These are phyloP conservation scores for Tricholaema leucomelas DNA, from an alignment of 2,113 vertebrate genomes.

Conservation along the genomic window DNA sequence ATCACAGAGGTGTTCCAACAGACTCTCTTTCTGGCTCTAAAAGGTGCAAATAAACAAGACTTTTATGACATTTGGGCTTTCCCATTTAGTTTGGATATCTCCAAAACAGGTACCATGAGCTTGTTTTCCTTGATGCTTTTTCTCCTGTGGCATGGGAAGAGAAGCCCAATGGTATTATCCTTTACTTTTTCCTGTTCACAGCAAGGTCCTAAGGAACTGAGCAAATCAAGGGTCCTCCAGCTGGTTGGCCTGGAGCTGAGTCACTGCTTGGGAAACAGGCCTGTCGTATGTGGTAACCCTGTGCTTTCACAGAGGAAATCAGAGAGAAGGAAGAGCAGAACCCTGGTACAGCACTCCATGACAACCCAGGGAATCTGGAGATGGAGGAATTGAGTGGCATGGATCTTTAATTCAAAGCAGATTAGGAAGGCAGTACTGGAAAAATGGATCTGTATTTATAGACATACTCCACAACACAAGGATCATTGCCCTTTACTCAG, in stretches of 20 bases:
- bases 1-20: accelerated
- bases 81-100: neutral
- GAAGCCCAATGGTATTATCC: neutral
- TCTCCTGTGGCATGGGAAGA: neutral
- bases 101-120: neutral
- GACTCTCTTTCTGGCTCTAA: neutral
- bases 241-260: neutral
- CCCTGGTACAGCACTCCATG: neutral
- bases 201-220: neutral
- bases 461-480: neutral
- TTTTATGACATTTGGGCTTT: neutral
- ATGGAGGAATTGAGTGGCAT: neutral
- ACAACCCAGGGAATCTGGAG: neutral
- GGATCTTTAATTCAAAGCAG: neutral
- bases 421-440: neutral
- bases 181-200: neutral
- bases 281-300: neutral
- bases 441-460: neutral
- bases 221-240: neutral
- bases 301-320: neutral
- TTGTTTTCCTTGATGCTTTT: neutral
- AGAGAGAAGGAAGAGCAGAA: neutral
- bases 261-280: neutral
- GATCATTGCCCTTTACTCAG: neutral
- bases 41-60: neutral